Conservation (phyloP, 2,113 vertebrate species). For the Balaenoptera acutorostrata region DNA sequence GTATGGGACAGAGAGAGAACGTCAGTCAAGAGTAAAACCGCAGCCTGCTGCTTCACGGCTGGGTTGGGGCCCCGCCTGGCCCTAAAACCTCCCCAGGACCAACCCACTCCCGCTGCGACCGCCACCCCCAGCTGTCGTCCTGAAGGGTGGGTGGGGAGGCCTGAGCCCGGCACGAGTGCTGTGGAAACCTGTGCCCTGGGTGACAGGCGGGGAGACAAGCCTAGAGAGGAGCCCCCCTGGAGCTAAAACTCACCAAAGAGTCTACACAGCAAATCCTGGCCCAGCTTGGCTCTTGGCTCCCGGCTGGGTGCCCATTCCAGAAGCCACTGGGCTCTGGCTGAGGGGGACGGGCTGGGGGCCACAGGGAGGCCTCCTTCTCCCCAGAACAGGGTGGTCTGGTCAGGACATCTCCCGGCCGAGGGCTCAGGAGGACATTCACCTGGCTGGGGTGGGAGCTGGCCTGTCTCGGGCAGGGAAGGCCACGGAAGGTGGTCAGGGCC, state of each 20-base stretch:
- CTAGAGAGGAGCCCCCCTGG: background rate
- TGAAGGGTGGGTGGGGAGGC: constrained; percentile 39
- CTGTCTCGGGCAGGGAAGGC: background rate
- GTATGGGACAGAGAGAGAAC: constrained; percentile 81
- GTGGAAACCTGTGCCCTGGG: background rate
- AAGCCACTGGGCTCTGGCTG: background rate
- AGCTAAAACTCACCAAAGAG: background rate
- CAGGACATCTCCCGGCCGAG: background rate
- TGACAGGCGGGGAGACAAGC: background rate
- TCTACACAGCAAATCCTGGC: background rate
- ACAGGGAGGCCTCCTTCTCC: background rate
- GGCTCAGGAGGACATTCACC: background rate
- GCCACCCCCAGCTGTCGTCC: constrained; percentile 68
- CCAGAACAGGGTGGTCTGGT: background rate
- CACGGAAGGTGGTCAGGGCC: rapidly evolving
- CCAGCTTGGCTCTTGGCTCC: background rate
- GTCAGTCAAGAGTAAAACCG: constrained; percentile 60
- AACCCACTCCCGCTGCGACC: background rate
- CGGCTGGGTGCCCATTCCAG: background rate
- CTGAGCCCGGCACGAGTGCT: background rate
- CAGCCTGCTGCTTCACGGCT: background rate
- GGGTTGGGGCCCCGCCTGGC: background rate
- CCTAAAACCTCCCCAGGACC: background rate
- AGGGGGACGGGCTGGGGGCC: background rate
- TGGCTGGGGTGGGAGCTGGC: background rate